phyloP scores from a whole-genome alignment of 2,888 invertebrate species.

The Cephonodes hylas region DNA sequence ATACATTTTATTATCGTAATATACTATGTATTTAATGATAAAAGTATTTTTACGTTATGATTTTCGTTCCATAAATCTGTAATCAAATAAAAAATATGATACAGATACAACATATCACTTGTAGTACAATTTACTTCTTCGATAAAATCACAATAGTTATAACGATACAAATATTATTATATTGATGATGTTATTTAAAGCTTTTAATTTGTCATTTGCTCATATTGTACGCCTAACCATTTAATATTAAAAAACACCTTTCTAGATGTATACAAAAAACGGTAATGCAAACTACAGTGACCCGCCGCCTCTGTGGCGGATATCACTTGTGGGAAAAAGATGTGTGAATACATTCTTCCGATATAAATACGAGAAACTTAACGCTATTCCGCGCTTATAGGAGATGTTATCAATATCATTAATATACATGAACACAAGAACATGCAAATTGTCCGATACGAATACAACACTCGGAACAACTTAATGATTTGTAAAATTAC shows the following conservation, averaged over 20 bases:
- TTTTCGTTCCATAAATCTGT: background rate
- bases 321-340: background rate
- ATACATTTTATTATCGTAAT: slow-evolving; percentile 2
- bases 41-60: background rate
- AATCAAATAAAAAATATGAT: too few relatives aligned
- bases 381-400: background rate
- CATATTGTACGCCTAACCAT: too few relatives aligned
- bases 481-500: slow-evolving; percentile 7
- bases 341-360: background rate
- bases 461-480: background rate
- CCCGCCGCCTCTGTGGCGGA: too few relatives aligned
- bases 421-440: slow-evolving; percentile 37
- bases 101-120: too few relatives aligned
- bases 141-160: too few relatives aligned
- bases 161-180: too few relatives aligned
- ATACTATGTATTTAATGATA: background rate
- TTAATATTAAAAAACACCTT: too few relatives aligned
- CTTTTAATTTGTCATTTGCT: too few relatives aligned
- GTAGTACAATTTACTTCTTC: too few relatives aligned
- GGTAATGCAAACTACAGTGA: background rate
- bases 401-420: slow-evolving; percentile 33
- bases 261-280: background rate
- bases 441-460: slow-evolving; percentile 18
- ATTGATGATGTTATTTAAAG: too few relatives aligned
- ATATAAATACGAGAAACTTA: slow-evolving; percentile 1